Base-by-base conservation (phyloP, 2,113 vertebrate species). In the Cryptotis parvus region DNA sequence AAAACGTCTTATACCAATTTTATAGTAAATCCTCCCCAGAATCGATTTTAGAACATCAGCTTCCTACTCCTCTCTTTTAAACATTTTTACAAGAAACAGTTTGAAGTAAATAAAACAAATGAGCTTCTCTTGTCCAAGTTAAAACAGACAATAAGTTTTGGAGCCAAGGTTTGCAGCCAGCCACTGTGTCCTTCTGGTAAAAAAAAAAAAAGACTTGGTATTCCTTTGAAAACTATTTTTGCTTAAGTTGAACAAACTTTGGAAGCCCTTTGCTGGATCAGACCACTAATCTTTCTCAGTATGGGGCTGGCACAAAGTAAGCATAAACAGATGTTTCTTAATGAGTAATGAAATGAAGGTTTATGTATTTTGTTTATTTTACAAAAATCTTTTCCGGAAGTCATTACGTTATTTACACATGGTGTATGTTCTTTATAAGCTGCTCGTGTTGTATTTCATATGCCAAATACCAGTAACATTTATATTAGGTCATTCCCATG, bases 291-390 rank as follows among this genome's bases (percentile, higher is more conserved):
- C 39, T 91, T 70, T 85, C 22, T 90, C 45, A 89, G 58, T 82
- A 33, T 65, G 31, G 61, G 39, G 55, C 16, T 81, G 26, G 39
- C 3, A 58, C 14, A 43, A 73, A 69, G 31, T 55, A 82, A 84
- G 35, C 37, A 52, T n/a, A 70, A 91, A 55, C 22, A 83, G 31
- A 39, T 83, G 72, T 9, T 49, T 79, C 87, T 37, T 31, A 93
- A 18, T 70, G 15, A 87, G 55, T 77, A 20, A 74, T 77, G 41
- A 85, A 52, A 45, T 39, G 22, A 41, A 24, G 33, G 55, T 72
- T 73, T 83, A 70, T 63, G 84, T 88, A 68, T 55, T 80, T 49
- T 93, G 41, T 49, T 88, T 85, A 63, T 55, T 91, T 91, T 75
- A 22, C 1, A 41, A 63, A 82, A 82, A 27, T 70, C 3, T 68